Conservation (phyloP, 2,888 invertebrate genomes). For the Eucera pruinosa region DNA sequence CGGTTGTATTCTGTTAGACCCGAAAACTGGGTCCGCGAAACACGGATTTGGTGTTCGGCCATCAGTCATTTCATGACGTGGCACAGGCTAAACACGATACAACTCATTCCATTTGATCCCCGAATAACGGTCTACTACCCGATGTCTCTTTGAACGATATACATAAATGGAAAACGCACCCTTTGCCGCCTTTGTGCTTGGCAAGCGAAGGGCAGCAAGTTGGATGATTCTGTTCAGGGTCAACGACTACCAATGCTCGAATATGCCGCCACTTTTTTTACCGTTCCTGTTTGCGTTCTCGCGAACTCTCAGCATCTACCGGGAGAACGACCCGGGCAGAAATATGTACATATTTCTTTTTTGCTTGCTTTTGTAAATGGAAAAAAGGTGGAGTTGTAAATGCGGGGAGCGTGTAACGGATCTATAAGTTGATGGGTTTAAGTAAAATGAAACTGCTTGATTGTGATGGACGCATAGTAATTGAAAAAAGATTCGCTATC, state of each 20-base stretch:
- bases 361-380: background rate
- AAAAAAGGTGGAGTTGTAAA: background rate
- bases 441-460: background rate
- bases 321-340: constrained; percentile 2
- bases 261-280: constrained; percentile 32
- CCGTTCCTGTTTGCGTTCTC: background rate
- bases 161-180: constrained; percentile 53
- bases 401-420: too few species aligned
- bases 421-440: background rate
- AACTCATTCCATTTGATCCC: constrained; percentile 54
- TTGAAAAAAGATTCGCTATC: too few species aligned
- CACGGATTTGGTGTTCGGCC: constrained; percentile 22
- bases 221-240: constrained; percentile 55
- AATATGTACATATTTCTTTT: background rate
- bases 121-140: constrained; percentile 41
- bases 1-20: constrained; percentile 16
- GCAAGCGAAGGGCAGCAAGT: constrained; percentile 41
- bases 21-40: constrained; percentile 2
- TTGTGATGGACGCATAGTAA: constrained; percentile 3
- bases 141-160: constrained; percentile 55
- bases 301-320: constrained; percentile 6
- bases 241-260: constrained; percentile 46
- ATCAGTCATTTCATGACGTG: constrained; percentile 44
- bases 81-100: constrained; percentile 47
- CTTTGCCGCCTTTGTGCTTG: constrained; percentile 54